These are phyloP conservation scores for Brachypodius melanocephalos DNA, from an alignment of 2,113 vertebrate species.

Conservation along the genomic window DNA sequence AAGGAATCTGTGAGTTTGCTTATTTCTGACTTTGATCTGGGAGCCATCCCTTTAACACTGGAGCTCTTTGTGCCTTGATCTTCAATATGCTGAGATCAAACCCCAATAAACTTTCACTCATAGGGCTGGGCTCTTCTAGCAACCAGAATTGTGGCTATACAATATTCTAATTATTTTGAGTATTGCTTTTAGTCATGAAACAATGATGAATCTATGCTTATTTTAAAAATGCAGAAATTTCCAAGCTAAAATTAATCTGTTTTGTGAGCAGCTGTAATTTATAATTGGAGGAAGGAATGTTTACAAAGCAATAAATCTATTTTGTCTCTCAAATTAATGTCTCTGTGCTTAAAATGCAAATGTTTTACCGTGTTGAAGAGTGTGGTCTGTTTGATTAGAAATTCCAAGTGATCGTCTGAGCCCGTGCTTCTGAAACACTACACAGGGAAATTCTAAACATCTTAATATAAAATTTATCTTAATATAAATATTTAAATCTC, in stretches of 20 bases:
- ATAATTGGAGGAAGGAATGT: background rate
- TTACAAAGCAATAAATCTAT: background rate
- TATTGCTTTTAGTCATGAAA: background rate
- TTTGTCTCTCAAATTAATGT: background rate
- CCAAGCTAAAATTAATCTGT: background rate
- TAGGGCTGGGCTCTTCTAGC: background rate
- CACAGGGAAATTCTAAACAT: background rate
- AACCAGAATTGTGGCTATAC: background rate
- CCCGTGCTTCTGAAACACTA: background rate
- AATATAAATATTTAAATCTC: background rate
- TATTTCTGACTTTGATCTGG: background rate
- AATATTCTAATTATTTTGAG: background rate
- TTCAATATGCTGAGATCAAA: background rate
- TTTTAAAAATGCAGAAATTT: background rate
- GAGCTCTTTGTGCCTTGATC: background rate
- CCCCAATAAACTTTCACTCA: background rate
- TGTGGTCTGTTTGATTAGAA: background rate
- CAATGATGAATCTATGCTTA: background rate
- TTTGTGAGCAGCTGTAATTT: background rate
- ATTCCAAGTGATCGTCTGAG: background rate
- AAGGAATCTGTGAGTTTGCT: background rate
- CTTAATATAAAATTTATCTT: background rate
- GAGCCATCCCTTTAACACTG: background rate
- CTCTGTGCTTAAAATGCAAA: background rate
- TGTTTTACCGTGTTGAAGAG: background rate